Conservation (phyloP, 30 jellyfish, hydroid and myxozoan species). For the Mastigias papua region DNA sequence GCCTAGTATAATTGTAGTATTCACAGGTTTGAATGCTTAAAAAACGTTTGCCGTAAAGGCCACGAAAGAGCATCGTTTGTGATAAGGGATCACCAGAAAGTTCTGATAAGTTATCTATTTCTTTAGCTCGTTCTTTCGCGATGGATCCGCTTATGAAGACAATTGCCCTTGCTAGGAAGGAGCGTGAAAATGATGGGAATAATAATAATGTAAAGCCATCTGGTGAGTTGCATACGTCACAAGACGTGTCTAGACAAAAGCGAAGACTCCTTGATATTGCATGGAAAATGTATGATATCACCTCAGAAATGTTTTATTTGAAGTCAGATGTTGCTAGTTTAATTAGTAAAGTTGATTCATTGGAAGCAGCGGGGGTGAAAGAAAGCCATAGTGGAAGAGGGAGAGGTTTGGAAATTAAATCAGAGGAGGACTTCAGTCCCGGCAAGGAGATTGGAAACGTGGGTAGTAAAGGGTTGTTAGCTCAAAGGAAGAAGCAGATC, state of each 20-base stretch:
- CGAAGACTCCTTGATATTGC: slow-evolving; percentile 67
- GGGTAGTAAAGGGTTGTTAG: neutral
- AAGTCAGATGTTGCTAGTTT: slow-evolving; percentile 50
- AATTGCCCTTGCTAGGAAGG: slow-evolving; percentile 19
- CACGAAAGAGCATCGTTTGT: too few relatives aligned
- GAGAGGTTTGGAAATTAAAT: neutral
- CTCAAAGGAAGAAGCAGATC: neutral
- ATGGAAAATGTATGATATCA: slow-evolving; percentile 70
- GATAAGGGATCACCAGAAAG: too few relatives aligned
- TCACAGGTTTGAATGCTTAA: too few relatives aligned
- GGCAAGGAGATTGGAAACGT: neutral
- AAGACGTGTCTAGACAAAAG: slow-evolving; percentile 12
- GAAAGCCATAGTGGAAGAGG: neutral
- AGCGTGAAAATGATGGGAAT: neutral
- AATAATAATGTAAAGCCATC: neutral
- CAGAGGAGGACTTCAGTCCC: neutral
- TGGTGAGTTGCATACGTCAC: neutral
- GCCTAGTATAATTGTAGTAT: too few relatives aligned
- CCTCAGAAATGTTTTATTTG: slow-evolving; percentile 64
- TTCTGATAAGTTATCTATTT: too few relatives aligned
- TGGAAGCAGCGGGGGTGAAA: slow-evolving; percentile 3
- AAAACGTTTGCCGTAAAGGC: too few relatives aligned
- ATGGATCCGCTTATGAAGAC: slow-evolving; percentile 53
- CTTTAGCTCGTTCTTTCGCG: neutral
- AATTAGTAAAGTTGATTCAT: slow-evolving; percentile 23